Percentiles rank a stretch among this genome's conserved stretches.
Conservation (phyloP, 2,888 invertebrate species). For the Ichneumoninae sp. region DNA sequence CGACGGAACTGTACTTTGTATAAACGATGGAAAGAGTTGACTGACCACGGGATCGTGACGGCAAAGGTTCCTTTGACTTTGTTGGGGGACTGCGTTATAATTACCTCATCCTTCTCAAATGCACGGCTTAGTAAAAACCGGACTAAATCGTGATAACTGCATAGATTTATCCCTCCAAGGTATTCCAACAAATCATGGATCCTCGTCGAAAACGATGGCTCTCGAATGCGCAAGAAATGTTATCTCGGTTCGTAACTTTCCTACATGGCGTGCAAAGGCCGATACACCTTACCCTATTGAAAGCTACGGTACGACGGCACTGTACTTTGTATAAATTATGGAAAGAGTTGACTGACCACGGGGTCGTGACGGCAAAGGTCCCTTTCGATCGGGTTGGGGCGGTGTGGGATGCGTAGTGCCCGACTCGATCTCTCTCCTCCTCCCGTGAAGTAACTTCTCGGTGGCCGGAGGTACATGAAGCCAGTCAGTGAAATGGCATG, state of each 20-base stretch:
- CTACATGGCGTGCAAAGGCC: no score
- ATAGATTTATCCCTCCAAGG: no score
- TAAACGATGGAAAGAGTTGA: background rate
- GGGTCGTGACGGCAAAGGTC: conserved; percentile 49
- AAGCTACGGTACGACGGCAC: background rate
- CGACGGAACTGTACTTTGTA: no score
- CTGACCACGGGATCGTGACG: conserved; percentile 39
- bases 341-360: conserved; percentile 46
- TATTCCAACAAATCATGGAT: no score
- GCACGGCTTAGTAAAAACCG: background rate
- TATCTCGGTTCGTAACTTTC: no score
- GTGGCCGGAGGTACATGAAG: conserved; percentile 28
- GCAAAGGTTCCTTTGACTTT: conserved; percentile 36
- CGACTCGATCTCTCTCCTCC: conserved; percentile 28
- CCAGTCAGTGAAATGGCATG: conserved; percentile 42
- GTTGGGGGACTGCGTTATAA: background rate
- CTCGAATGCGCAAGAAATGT: no score
- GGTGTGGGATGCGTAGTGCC: conserved; percentile 26
- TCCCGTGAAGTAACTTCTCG: conserved; percentile 29
- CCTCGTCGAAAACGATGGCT: no score
- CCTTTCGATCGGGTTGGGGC: conserved; percentile 33
- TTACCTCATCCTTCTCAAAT: background rate
- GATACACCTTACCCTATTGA: background rate
- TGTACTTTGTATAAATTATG: background rate
- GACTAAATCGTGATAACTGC: background rate